Evolutionary conservation across 2,113 vertebrate species (phyloP), one percentile per base, ranked within the genome.

Genomic region (Syngnathus scovelli): DNA sequence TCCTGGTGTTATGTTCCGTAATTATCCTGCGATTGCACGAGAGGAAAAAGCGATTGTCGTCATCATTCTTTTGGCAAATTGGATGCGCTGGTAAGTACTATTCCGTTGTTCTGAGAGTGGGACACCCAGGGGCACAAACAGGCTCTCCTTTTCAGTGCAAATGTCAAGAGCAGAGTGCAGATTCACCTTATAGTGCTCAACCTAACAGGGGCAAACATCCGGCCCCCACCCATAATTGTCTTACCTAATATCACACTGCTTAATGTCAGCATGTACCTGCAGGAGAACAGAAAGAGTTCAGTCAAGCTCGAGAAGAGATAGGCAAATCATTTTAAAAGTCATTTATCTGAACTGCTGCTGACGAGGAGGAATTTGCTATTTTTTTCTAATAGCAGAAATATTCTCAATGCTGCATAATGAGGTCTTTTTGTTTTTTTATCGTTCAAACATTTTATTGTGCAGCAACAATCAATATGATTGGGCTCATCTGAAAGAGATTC

Each of bases 131-230:
- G 5, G 71, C 62, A 60, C 58, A 72, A 59, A 61, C 71, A 69
- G 46, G 63, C 36, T 46, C 39, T 72, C 23, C 41, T n/a, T 70
- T 27, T 71, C 60, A 59, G 10, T 62, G 43, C 61, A 82, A 81
- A 75, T 81, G 83, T 81, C 79, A 85, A 79, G 75, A 74, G 70
- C 67, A 73, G 62, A 52, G 23, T 9, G 27, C 27, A 59, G 65
- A 69, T 46, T 74, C 56, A 69, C 55, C 68, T 71, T 46, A 71
- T 79, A 66, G 78, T 63, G 56, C 72, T 66, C 65, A 79, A 79
- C 41, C 67, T 36, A 69, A 67, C 66, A 70, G 69, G 66, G 70
- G 67, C 52, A 71, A 73, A 60, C 38, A 36, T 68, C 56, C 68
- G 70, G 38, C 67, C 64, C 18, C 70, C 68, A 38, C 70, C 75